Base-by-base conservation (phyloP, 2,113 vertebrate genomes). In the Hypocryptadius cinnamomeus region DNA sequence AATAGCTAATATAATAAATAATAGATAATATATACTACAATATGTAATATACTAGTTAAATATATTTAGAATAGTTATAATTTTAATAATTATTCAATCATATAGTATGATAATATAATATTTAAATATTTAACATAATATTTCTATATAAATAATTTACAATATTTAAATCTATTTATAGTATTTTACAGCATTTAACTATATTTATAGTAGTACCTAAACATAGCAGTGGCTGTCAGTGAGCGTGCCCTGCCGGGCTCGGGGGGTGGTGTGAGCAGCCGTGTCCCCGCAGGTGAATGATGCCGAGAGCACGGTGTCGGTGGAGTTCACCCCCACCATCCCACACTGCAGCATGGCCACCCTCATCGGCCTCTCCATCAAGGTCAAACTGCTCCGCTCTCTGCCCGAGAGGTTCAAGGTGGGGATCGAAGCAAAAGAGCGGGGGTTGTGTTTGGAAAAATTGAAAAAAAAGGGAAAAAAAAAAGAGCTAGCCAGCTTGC, bases 341-440 rank as follows among this genome's bases (percentile, higher is more conserved):
- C 99, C 99, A 1, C 99, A 99, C 98, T 99, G 99, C 97, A 99
- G 99, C 97, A 99, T 99, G 99, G 99, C 99, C 9, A 99, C 99
- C 0, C 97, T 99, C 45, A 99, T 99, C 10, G 99, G 99, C 23
- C 97, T 99, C 79, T 99, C 99, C 35, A 99, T 99, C 96, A 99
- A 99, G 97, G 99, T 99, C n/a, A 99, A 99, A 91, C 95, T 99
- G 63, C 96, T 99, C 22, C 97, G 99, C 35, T 99, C 99, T 0
- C 98, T 99, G 85, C 99, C 99, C 0, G 97, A 98, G 87, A 97
- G 99, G 19, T 99, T 99, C 94, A 99, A 99, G 97, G 99, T 99
- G 76, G 94, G 96, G 56, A 5, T 28, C 22, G 8, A 24, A 59
- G 31, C 24, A 25, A 23, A 60, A 48, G 8, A 42, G 25, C n/a